These are phyloP conservation scores for Macrosteles quadrilineatus DNA, from an alignment of 1,140 invertebrate species.

Conservation along the genomic window DNA sequence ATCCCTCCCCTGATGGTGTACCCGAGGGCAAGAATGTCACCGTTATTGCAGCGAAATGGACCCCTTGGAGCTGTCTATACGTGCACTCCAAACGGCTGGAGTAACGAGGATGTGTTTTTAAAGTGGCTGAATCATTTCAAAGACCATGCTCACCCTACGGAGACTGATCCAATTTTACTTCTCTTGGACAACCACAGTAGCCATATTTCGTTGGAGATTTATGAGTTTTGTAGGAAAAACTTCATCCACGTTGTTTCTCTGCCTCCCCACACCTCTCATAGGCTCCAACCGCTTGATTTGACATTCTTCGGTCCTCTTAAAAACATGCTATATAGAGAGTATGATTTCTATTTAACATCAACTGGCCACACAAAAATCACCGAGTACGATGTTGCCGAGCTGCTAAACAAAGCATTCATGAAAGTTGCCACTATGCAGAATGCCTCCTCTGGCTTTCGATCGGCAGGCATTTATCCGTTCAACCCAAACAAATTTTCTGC, in stretches of 20 bases:
- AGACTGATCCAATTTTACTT: background rate
- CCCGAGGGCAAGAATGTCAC: background rate
- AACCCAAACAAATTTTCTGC: no score
- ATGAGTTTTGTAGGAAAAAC: background rate
- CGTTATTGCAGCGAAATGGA: background rate
- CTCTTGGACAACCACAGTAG: background rate
- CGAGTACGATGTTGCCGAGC: no score
- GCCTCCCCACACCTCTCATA: background rate
- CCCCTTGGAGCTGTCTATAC: background rate
- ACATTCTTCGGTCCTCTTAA: no score
- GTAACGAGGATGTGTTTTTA: background rate
- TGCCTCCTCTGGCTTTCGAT: no score
- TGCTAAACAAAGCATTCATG: no score
- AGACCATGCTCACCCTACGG: background rate
- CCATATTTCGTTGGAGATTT: background rate
- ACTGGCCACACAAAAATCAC: no score
- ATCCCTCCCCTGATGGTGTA: background rate
- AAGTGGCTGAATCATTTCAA: background rate
- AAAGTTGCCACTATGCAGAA: no score
- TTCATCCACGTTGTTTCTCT: background rate
- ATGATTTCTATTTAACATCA: no score
- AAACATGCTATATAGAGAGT: no score
- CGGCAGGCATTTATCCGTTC: no score
- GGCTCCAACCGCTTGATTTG: no score
- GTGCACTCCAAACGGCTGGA: background rate